These are phyloP conservation scores for Pyralis farinalis DNA, from an alignment of 2,888 invertebrate genomes.

Conservation along the genomic window DNA sequence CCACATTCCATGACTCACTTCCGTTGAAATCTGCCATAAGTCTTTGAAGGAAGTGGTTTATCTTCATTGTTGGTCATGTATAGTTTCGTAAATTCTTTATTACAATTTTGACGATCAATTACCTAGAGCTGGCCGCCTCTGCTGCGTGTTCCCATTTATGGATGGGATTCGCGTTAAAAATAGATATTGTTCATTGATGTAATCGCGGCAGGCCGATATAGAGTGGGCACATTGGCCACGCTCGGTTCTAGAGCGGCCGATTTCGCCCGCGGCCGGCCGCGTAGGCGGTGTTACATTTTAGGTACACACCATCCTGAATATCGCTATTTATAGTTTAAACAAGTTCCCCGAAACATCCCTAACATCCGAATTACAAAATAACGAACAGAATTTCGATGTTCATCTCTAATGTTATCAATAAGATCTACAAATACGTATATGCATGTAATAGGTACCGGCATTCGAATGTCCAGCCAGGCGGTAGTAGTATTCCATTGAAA, in stretches of 20 bases:
- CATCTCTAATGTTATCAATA: no score
- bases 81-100: no score
- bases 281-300: conserved; percentile 60
- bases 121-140: not conserved
- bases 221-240: conserved; percentile 1
- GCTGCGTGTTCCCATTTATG: conserved; percentile 17
- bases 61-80: no score
- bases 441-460: not conserved
- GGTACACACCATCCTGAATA: conserved; percentile 55
- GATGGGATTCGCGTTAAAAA: conserved; percentile 17
- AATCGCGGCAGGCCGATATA: conserved; percentile 11
- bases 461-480: no score
- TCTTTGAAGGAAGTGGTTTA: no score
- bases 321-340: conserved; percentile 60
- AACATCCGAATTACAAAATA: no score
- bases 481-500: no score
- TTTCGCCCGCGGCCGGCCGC: conserved; percentile 19
- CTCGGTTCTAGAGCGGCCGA: conserved; percentile 17
- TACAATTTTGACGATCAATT: conserved; percentile 6
- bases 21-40: no score
- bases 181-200: conserved; percentile 22
- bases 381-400: no score
- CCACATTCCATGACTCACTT: no score
- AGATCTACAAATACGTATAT: no score
- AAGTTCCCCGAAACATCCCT: conserved; percentile 26